A percentile compares a stretch with the other conserved stretches of the same genome.
phyloP scores from a whole-genome alignment of 2,113 vertebrate species.

The Elephas maximus region DNA sequence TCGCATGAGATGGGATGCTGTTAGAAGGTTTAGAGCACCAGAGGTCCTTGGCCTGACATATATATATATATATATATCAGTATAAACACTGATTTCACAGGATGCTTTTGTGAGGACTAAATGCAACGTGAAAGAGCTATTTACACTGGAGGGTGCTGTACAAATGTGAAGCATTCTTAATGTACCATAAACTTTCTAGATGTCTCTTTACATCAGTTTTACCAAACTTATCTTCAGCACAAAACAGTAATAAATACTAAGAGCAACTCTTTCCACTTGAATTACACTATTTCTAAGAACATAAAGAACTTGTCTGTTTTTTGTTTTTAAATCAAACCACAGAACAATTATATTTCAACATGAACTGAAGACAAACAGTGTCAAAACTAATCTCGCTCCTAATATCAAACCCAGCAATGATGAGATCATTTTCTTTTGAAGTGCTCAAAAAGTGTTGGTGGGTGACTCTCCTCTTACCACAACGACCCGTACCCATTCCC shows the following conservation, averaged over 20 bases:
- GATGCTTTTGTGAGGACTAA: slow-evolving; percentile 14
- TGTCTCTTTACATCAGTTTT: slow-evolving; percentile 1
- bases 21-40: background rate
- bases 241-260: background rate
- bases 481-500: background rate
- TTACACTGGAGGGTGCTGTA: background rate
- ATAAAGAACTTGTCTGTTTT: background rate
- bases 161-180: background rate
- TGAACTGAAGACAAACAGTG: background rate
- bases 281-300: background rate
- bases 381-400: background rate
- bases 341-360: slow-evolving; percentile 46
- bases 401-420: background rate
- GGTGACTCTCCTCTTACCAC: background rate
- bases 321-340: slow-evolving; percentile 29
- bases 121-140: background rate
- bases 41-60: background rate
- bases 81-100: slow-evolving; percentile 3
- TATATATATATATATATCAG: background rate
- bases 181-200: background rate
- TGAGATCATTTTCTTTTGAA: background rate
- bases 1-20: background rate
- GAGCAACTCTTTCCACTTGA: background rate
- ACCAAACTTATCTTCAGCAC: background rate
- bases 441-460: background rate